Base-by-base conservation (phyloP, 2,888 invertebrate genomes). In the Amitus sp. region DNA sequence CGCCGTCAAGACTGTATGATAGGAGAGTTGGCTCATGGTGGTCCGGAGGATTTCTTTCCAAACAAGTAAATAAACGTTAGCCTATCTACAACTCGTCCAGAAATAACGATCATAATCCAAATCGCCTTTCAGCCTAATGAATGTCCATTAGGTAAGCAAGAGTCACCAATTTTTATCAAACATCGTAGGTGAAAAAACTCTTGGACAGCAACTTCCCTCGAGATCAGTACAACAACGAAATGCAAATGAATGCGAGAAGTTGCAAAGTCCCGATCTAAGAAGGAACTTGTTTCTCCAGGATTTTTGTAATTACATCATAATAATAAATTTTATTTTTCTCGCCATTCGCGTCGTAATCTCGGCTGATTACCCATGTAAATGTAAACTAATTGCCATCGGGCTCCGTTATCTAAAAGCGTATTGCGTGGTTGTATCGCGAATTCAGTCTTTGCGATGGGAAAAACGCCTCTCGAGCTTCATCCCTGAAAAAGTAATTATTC, bases 401-500 rank as follows among this genome's bases (percentile, higher is more conserved):
- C 55, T 53, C 63, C 63, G 63, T 63, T 63, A 63, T 59, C 54
- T 58, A 56, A 49, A 59, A 58, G 42, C 45, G 46, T 13, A 52
- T 2, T 18, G 30, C 18, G 47, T 28, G 59, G 18, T 33, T 49
- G 46, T 39, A 59, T 56, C 47, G 57, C 53, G 37, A 50, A 55
- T 55, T 51, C 51, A 51, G 40, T 50, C 50, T 50, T 50, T 15
- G 43, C 59, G 47, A 52, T 55, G 56, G 59, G 55, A 60, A 47
- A 53, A 56, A 47, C 47, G 17, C 47, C 48, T 52, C 52, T 64
- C 59, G n/a, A n/a, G 56, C 43, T 55, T 59, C 48, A 56, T 48
- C 47, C 63, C 42, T 49, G 50, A 59, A 59, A 60, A 64, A 64
- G 59, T 64, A 64, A 60, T 64, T 59, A 64, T 55, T 60, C 50